A percentile compares a stretch with the other conserved stretches of the same genome.
Conservation (phyloP, 2,113 vertebrate genomes). For the Motacilla alba region DNA sequence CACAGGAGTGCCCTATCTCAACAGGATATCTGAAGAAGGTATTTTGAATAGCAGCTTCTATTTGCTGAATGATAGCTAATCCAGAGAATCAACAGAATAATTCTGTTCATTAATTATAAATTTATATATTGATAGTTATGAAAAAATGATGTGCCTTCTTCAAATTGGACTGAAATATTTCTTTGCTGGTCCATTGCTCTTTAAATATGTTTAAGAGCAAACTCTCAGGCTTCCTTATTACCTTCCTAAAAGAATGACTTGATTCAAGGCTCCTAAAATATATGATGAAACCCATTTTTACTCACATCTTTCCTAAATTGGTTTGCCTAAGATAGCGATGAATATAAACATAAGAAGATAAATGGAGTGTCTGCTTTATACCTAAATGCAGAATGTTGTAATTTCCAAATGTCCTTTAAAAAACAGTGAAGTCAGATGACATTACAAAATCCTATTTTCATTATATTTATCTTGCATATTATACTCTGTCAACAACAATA, state of each 20-base stretch:
- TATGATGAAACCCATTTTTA: not conserved
- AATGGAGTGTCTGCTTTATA: not conserved
- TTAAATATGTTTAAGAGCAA: not conserved
- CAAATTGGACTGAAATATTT: not conserved
- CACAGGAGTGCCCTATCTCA: not conserved
- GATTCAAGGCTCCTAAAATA: not conserved
- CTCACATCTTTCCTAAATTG: not conserved
- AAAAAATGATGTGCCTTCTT: not conserved
- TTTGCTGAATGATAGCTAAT: not conserved
- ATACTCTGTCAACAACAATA: not conserved
- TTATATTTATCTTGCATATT: not conserved
- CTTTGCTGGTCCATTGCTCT: not conserved
- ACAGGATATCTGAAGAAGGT: not conserved
- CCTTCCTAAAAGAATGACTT: not conserved
- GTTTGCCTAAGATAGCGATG: not conserved
- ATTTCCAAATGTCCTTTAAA: not conserved
- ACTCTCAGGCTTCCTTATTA: not conserved
- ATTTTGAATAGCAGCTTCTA: not conserved
- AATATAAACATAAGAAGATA: constrained; percentile 14
- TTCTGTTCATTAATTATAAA: not conserved
- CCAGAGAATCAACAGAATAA: not conserved
- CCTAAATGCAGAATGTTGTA: not conserved
- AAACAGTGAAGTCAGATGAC: not conserved
- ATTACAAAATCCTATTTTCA: not conserved
- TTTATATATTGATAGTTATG: not conserved